Percentiles rank a stretch among this genome's conserved stretches.
These are phyloP conservation scores for Drosophila sp. DNA, from an alignment of 1,140 invertebrate species.

Conservation along the genomic window DNA sequence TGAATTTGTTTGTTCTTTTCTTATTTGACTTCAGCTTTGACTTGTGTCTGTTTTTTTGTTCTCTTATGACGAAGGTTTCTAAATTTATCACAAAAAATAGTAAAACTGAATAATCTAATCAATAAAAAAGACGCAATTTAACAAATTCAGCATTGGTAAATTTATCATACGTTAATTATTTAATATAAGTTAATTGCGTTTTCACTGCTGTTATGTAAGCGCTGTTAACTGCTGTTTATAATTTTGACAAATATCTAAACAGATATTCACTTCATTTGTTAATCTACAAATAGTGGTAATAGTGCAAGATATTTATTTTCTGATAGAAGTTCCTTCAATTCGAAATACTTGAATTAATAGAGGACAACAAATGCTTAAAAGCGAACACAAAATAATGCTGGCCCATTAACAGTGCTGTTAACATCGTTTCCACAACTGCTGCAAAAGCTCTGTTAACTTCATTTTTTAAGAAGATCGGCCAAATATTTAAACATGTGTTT, in stretches of 20 bases:
- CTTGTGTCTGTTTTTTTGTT: slow-evolving; percentile 15
- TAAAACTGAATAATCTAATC: slow-evolving; percentile 19
- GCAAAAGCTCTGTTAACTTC: not conserved
- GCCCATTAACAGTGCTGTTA: slow-evolving; percentile 1
- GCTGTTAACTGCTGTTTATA: not conserved
- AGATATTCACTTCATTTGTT: no score
- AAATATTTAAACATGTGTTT: slow-evolving; percentile 34
- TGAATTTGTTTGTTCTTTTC: slow-evolving; percentile 58
- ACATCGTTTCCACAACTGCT: not conserved
- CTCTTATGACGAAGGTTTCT: slow-evolving; percentile 41
- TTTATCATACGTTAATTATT: no score
- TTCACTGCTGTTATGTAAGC: not conserved
- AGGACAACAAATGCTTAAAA: no score
- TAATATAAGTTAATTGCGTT: no score
- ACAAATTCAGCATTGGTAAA: not conserved
- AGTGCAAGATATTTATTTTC: no score
- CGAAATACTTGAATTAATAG: no score
- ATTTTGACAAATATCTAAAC: not conserved
- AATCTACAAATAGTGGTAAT: no score
- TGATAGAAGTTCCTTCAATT: no score
- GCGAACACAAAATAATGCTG: no score
- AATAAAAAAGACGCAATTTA: slow-evolving; percentile 12
- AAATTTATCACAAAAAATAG: slow-evolving; percentile 22
- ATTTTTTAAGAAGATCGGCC: not conserved
- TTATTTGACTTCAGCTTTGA: not conserved